Conservation (phyloP, 2,113 vertebrate species). For the Odobenus rosmarus region DNA sequence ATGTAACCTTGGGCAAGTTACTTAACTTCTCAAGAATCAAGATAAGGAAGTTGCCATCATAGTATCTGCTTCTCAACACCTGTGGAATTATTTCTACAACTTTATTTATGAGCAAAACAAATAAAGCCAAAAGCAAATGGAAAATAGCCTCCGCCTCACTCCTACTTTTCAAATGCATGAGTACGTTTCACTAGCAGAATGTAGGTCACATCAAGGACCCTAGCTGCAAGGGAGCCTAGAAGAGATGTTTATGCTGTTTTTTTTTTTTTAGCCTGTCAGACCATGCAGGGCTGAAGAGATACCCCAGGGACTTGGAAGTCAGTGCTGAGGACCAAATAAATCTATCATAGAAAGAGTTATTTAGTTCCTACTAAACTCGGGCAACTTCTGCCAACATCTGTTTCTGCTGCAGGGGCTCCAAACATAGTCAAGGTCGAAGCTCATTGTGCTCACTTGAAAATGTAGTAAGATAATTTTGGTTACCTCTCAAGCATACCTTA, state of each 20-base stretch:
- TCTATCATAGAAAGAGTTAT: neutral
- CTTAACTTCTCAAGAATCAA: slow-evolving; percentile 2
- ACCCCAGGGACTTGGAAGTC: neutral
- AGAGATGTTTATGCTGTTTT: neutral
- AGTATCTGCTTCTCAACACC: neutral
- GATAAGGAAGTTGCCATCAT: neutral
- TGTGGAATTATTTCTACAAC: neutral
- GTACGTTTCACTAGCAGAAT: neutral
- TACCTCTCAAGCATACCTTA: neutral
- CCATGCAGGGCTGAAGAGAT: neutral
- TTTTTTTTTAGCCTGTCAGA: neutral
- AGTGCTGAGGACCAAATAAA: neutral
- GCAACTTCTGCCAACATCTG: neutral
- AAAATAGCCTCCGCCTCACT: neutral
- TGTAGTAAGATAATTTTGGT: neutral
- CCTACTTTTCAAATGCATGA: neutral
- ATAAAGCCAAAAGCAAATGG: neutral
- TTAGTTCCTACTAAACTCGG: neutral
- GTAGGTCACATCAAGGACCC: neutral
- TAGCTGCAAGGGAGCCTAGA: neutral
- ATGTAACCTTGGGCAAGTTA: neutral
- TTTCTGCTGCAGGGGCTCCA: neutral
- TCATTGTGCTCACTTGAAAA: neutral
- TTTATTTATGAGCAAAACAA: neutral
- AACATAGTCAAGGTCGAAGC: neutral